phyloP scores from a whole-genome alignment of 2,888 invertebrate genomes.

The Philopedon plagiatum region DNA sequence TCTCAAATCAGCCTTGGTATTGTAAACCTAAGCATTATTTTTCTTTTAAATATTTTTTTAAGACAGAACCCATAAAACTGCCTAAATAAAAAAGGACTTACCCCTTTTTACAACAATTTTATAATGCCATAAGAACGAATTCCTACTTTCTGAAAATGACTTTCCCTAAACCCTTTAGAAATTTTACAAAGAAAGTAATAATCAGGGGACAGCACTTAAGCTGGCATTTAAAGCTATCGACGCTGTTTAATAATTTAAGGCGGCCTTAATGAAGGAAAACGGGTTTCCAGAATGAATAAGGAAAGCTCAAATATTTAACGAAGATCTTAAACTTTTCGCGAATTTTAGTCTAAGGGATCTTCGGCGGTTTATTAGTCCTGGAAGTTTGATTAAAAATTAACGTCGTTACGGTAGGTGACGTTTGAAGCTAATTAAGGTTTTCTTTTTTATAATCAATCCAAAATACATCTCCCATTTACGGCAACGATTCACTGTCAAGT shows the following conservation, averaged over 20 bases:
- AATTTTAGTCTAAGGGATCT: slow-evolving; percentile 37
- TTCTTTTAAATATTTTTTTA: too few species aligned
- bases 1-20: too few species aligned
- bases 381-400: background rate
- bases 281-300: slow-evolving; percentile 46
- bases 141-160: background rate
- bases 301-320: slow-evolving; percentile 47
- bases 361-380: slow-evolving; percentile 20
- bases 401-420: background rate
- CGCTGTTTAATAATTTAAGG: slow-evolving; percentile 49
- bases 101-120: too few species aligned
- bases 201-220: slow-evolving; percentile 48
- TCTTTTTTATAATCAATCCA: too few species aligned
- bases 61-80: too few species aligned
- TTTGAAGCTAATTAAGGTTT: background rate
- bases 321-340: slow-evolving; percentile 48
- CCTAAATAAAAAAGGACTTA: too few species aligned
- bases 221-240: slow-evolving; percentile 43
- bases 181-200: slow-evolving; percentile 20
- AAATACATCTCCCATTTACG: too few species aligned
- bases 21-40: too few species aligned
- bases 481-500: too few species aligned
- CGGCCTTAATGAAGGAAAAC: slow-evolving; percentile 46
- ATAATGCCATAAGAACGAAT: background rate
- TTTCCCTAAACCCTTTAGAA: background rate